phyloP scores from a whole-genome alignment of 2,797 vertebrate genomes.

The Pipistrellus pygmaeus region DNA sequence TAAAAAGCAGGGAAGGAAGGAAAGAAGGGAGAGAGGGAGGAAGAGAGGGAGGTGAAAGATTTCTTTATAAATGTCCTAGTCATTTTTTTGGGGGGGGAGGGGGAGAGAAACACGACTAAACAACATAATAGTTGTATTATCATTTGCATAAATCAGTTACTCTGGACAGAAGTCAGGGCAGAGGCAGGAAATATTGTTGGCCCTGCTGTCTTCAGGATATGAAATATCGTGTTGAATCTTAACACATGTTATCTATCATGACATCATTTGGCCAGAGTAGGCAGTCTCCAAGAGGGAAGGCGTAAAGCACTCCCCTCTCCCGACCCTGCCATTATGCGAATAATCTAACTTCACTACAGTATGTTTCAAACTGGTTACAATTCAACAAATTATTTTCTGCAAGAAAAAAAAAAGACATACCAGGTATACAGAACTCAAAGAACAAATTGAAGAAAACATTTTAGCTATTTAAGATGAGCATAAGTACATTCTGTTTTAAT shows the following conservation, averaged over 20 bases:
- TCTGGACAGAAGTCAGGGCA: background rate
- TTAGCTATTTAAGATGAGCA: constrained; percentile 35
- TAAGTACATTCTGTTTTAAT: constrained; percentile 11
- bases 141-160: constrained; percentile 49
- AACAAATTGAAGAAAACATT: constrained; percentile 26
- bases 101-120: background rate
- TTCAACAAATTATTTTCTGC: constrained; percentile 31
- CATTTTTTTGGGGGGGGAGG: background rate
- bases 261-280: constrained; percentile 29
- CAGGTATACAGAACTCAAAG: constrained; percentile 22
- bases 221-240: background rate
- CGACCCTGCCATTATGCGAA: background rate
- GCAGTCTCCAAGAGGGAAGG: background rate
- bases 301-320: background rate
- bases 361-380: constrained; percentile 4
- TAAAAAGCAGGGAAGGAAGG: background rate
- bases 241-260: background rate
- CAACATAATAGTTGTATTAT: background rate
- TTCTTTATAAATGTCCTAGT: background rate
- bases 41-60: background rate
- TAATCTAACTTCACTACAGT: background rate
- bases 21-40: background rate
- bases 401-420: constrained; percentile 14
- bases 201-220: background rate
- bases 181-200: background rate